phyloP scores from a whole-genome alignment of 2,888 invertebrate genomes.

The Ceramica pisi region DNA sequence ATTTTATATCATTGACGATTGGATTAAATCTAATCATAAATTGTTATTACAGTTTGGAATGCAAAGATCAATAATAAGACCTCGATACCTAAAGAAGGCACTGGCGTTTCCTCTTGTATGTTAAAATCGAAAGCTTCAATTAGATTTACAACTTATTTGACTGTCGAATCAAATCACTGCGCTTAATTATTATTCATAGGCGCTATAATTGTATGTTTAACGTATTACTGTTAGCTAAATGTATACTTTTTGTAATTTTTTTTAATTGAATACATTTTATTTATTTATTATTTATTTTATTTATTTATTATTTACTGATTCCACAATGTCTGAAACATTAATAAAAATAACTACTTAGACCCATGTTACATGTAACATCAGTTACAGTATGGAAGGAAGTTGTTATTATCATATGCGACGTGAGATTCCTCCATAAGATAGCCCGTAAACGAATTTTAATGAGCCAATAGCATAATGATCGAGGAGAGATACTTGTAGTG shows the following conservation, averaged over 20 bases:
- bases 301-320: no score
- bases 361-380: constrained; percentile 63
- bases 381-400: constrained; percentile 75
- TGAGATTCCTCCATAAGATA: constrained; percentile 70
- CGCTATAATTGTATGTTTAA: no score
- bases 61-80: constrained; percentile 16
- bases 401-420: constrained; percentile 71
- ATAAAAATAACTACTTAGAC: constrained; percentile 49
- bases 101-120: not conserved
- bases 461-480: constrained; percentile 55
- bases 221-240: no score
- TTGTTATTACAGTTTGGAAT: not conserved
- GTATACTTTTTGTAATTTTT: no score
- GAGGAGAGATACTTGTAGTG: constrained; percentile 55
- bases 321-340: constrained; percentile 31
- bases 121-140: constrained; percentile 1
- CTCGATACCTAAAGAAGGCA: not conserved
- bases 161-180: not conserved
- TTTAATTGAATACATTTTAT: no score
- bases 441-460: constrained; percentile 73
- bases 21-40: constrained; percentile 2
- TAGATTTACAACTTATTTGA: constrained; percentile 14
- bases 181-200: no score
- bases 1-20: no score
- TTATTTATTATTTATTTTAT: no score